phyloP scores from a whole-genome alignment of 2,797 vertebrate species.

The Sphenodon punctatus region DNA sequence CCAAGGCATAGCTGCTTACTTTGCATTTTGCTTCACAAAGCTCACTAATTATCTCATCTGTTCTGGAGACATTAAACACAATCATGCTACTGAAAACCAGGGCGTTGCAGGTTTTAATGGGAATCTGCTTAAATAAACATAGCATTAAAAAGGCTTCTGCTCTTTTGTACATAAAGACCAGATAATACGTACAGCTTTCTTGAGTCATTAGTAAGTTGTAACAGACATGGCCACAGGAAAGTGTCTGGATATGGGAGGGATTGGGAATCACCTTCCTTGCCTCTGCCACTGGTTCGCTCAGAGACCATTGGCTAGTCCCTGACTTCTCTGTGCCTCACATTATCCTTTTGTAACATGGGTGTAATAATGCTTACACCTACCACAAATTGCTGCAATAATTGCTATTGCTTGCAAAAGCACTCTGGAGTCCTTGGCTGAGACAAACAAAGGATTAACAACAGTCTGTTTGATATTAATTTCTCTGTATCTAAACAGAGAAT shows the following conservation, averaged over 20 bases:
- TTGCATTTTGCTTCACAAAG: slow-evolving; percentile 63
- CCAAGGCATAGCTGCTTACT: slow-evolving; percentile 39
- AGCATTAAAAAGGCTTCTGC: slow-evolving; percentile 62
- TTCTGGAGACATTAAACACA: slow-evolving; percentile 64
- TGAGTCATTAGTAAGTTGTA: slow-evolving; percentile 53
- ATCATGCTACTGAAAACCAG: slow-evolving; percentile 67
- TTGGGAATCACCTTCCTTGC: slow-evolving; percentile 59
- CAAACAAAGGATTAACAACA: neutral
- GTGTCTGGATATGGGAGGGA: slow-evolving; percentile 3
- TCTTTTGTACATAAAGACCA: slow-evolving; percentile 66
- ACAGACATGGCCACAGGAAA: slow-evolving; percentile 52
- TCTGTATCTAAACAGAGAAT: neutral
- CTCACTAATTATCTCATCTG: slow-evolving; percentile 57
- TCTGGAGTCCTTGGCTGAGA: neutral
- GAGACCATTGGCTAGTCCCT: slow-evolving; percentile 35
- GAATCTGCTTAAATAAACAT: slow-evolving; percentile 69
- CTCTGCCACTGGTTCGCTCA: slow-evolving; percentile 16
- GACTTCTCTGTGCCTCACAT: neutral
- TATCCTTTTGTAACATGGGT: neutral
- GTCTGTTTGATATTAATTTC: neutral
- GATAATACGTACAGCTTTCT: slow-evolving; percentile 64
- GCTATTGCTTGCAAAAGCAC: neutral
- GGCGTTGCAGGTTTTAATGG: slow-evolving; percentile 68
- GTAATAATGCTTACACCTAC: neutral
- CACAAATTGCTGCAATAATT: rapidly evolving